Conservation (phyloP, 2,113 vertebrate species). For the Gnathonemus echidnorhynchus region DNA sequence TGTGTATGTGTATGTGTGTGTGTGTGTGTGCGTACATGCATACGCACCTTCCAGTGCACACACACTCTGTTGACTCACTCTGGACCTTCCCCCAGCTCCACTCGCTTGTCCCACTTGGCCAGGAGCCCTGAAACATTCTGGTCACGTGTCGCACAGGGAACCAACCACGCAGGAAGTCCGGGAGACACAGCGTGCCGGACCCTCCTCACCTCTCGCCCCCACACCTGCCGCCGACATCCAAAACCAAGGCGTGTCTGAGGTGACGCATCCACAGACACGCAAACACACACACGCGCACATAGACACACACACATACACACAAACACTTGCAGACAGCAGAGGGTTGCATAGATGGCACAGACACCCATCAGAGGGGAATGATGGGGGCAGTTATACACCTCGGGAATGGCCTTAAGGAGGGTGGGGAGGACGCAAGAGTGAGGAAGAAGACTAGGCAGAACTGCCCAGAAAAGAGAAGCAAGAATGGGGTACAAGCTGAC, state of each 20-base stretch:
- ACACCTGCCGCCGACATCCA: neutral
- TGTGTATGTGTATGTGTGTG: neutral
- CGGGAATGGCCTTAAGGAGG: neutral
- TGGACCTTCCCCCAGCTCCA: neutral
- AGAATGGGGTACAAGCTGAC: neutral
- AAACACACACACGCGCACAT: constrained; percentile 5
- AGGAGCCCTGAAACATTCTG: neutral
- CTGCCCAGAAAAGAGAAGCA: neutral
- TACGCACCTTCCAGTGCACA: neutral
- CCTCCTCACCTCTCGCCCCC: neutral
- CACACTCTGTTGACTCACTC: neutral
- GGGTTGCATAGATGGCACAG: neutral
- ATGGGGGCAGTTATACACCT: neutral
- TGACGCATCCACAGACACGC: constrained; percentile 9
- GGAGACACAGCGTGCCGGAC: neutral
- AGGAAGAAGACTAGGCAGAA: neutral
- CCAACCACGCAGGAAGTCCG: neutral
- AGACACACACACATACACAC: neutral
- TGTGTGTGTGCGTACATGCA: neutral
- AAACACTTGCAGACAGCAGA: neutral
- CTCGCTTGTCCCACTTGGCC: neutral
- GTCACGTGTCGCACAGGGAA: neutral
- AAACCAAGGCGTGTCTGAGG: constrained; percentile 13
- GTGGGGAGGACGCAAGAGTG: neutral
- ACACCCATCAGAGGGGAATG: neutral